phyloP scores from a whole-genome alignment of 2,113 vertebrate genomes.

The Setophaga kirtlandii region DNA sequence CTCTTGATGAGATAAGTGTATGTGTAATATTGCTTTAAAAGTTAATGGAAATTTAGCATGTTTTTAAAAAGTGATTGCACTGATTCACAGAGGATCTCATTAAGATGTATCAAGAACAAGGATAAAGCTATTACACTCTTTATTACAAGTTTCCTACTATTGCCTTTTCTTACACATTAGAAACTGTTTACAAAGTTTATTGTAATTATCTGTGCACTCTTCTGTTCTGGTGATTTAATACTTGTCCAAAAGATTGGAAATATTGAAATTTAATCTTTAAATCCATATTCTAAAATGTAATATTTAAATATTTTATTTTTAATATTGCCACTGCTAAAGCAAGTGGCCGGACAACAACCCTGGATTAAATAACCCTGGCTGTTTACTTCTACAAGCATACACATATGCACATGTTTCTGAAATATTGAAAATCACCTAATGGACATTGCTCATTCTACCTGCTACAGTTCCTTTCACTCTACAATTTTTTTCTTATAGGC shows the following conservation, averaged over 20 bases:
- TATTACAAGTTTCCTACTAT: slow-evolving; percentile 4
- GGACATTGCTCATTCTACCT: neutral
- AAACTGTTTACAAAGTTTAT: neutral
- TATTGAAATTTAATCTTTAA: neutral
- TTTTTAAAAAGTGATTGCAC: neutral
- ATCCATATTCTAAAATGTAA: neutral
- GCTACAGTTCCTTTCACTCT: neutral
- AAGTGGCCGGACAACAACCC: neutral
- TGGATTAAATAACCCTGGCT: neutral
- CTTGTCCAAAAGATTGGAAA: neutral
- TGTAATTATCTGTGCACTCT: neutral
- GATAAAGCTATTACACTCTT: neutral
- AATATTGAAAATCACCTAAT: neutral
- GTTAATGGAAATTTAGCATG: neutral
- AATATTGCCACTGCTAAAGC: neutral
- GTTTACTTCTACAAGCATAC: neutral
- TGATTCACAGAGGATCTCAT: neutral
- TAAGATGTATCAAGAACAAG: neutral
- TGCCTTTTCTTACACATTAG: slow-evolving; percentile 3
- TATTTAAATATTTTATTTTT: neutral
- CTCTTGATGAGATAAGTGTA: neutral
- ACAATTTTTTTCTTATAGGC: neutral
- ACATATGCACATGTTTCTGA: neutral
- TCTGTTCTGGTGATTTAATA: neutral
- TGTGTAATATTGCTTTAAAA: neutral